Percentiles rank a stretch among this genome's conserved stretches.
Conservation (phyloP, 2,888 invertebrate genomes). For the Eumerus sabulonum region DNA sequence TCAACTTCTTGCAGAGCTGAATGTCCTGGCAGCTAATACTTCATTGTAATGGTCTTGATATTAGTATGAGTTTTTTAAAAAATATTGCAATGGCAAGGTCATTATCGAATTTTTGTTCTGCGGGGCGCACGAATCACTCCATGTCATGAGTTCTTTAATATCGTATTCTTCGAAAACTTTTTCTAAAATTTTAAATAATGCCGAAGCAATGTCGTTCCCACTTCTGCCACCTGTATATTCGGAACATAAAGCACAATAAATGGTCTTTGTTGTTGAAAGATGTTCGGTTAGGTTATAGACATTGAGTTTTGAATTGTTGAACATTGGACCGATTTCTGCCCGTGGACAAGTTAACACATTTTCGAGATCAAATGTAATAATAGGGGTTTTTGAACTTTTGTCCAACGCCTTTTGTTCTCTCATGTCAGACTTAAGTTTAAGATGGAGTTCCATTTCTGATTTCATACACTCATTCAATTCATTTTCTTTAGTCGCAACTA, state of each 20-base stretch:
- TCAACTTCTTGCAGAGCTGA: conserved; percentile 34
- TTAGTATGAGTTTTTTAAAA: conserved; percentile 33
- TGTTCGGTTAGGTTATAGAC: conserved; percentile 11
- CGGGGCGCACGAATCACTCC: conserved; percentile 20
- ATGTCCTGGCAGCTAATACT: conserved; percentile 41
- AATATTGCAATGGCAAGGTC: too few species aligned
- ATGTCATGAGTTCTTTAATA: too few species aligned
- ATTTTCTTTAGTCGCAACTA: too few species aligned
- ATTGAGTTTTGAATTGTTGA: conserved; percentile 12
- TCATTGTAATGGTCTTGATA: conserved; percentile 28
- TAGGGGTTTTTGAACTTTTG: too few species aligned
- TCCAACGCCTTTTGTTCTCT: too few species aligned
- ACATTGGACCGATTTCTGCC: too few species aligned
- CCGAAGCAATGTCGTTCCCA: too few species aligned
- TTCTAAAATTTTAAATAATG: background rate
- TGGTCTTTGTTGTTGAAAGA: background rate
- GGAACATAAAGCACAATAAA: background rate
- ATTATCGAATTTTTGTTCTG: conserved; percentile 32
- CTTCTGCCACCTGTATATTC: too few species aligned
- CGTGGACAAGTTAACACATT: too few species aligned
- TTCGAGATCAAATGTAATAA: too few species aligned
- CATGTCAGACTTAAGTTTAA: too few species aligned
- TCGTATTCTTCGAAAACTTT: background rate
- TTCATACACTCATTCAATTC: background rate
- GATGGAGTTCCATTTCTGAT: background rate